phyloP scores from a whole-genome alignment of 1,140 invertebrate species.

The Propsilocerus akamusi region DNA sequence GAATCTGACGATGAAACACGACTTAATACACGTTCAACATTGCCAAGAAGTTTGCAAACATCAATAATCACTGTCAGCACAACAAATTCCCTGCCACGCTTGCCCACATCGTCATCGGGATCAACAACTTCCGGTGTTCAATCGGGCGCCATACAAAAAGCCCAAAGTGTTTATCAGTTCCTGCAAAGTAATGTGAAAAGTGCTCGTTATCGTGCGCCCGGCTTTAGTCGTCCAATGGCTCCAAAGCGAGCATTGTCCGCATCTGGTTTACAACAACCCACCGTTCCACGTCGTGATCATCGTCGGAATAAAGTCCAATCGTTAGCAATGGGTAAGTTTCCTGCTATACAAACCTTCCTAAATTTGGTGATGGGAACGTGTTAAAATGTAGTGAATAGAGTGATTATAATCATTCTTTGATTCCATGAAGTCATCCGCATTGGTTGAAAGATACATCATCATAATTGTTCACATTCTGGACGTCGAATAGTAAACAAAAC shows the following conservation, averaged over 20 bases:
- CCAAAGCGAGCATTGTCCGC: slow-evolving; percentile 50
- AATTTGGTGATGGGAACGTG: too few species aligned
- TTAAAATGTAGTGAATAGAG: too few species aligned
- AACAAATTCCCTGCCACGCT: slow-evolving; percentile 53
- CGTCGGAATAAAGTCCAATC: slow-evolving; percentile 31
- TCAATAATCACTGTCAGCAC: slow-evolving; percentile 29
- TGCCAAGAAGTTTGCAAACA: slow-evolving; percentile 41
- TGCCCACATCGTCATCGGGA: slow-evolving; percentile 38
- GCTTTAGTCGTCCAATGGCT: slow-evolving; percentile 36
- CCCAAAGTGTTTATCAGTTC: slow-evolving; percentile 43
- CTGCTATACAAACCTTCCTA: too few species aligned
- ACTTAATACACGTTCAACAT: slow-evolving; percentile 35
- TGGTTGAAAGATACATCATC: too few species aligned
- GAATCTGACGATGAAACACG: slow-evolving; percentile 42
- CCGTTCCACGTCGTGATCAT: slow-evolving; percentile 29
- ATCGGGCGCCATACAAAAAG: slow-evolving; percentile 41
- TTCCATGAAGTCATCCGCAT: too few species aligned
- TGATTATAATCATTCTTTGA: too few species aligned
- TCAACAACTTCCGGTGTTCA: slow-evolving; percentile 27
- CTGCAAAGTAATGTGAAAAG: slow-evolving; percentile 51
- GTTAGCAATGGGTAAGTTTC: slow-evolving; percentile 31
- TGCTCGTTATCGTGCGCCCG: slow-evolving; percentile 67
- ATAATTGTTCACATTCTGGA: too few species aligned
- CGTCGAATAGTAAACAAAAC: too few species aligned
- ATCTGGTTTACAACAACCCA: slow-evolving; percentile 42